Evolutionary conservation across 2,797 vertebrate species (phyloP).

Genomic region (Urocyon cinereoargenteus): DNA sequence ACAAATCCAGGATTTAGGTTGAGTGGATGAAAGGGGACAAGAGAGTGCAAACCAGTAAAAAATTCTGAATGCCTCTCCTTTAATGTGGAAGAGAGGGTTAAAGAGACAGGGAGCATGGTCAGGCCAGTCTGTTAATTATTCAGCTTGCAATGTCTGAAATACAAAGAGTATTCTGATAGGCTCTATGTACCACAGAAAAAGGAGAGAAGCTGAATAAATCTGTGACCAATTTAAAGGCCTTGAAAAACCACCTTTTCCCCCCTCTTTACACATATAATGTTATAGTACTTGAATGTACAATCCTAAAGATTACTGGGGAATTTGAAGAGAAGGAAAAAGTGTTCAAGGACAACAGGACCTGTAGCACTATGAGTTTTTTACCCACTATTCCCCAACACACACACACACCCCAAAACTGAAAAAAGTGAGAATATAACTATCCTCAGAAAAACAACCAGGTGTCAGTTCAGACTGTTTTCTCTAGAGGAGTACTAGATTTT

Average conservation of each 20-base stretch:
- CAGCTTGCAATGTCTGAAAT: neutral
- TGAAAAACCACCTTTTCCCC: neutral
- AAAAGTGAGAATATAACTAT: neutral
- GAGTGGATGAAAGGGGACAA: neutral
- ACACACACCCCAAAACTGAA: neutral
- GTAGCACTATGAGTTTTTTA: neutral
- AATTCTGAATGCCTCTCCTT: neutral
- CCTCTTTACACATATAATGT: neutral
- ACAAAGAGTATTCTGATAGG: neutral
- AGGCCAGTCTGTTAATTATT: neutral
- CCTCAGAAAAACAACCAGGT: neutral
- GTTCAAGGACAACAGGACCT: neutral
- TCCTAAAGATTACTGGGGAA: neutral
- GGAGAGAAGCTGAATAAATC: neutral
- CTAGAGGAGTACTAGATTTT: neutral
- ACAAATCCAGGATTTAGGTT: neutral
- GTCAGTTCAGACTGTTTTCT: neutral
- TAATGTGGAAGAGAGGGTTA: neutral
- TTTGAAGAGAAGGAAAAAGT: conserved; percentile 5
- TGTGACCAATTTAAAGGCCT: neutral
- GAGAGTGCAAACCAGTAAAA: neutral
- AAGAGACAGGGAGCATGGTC: neutral
- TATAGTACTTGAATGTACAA: neutral
- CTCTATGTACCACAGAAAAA: neutral
- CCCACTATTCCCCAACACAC: fast-evolving